Percentiles rank a stretch among this genome's conserved stretches.
phyloP scores from a whole-genome alignment of 2,113 vertebrate species.

The Strix uralensis region DNA sequence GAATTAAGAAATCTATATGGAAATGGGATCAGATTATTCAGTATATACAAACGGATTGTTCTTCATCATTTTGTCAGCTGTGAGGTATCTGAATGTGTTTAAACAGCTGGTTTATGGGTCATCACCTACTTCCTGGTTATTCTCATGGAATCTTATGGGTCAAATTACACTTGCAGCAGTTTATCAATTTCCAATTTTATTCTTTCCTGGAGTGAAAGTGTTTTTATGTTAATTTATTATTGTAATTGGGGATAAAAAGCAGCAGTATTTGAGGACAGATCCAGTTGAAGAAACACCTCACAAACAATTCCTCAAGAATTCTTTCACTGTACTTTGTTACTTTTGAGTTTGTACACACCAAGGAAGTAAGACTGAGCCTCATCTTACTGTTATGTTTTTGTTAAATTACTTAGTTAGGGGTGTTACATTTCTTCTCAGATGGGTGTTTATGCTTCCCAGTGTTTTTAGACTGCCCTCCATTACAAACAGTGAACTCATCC shows the following conservation, averaged over 20 bases:
- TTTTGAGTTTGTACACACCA: neutral
- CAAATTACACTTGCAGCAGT: neutral
- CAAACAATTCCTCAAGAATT: neutral
- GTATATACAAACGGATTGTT: fast-evolving
- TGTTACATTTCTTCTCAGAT: neutral
- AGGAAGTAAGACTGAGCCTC: fast-evolving
- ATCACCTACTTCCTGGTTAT: neutral
- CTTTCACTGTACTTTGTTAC: neutral
- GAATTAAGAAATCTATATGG: neutral
- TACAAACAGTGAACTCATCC: neutral
- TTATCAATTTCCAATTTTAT: neutral
- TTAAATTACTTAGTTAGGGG: neutral
- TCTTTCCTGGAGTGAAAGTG: neutral
- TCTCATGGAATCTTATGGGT: neutral
- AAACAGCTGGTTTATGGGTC: neutral
- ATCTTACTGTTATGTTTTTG: neutral
- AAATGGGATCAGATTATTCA: neutral
- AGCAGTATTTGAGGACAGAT: neutral
- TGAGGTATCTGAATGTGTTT: neutral
- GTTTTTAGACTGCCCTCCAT: neutral
- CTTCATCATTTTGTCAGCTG: fast-evolving
- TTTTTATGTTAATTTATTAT: neutral
- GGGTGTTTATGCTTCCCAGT: neutral
- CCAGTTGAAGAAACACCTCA: neutral
- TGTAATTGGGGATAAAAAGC: neutral